Conservation (phyloP, 2,113 vertebrate genomes). For the Odontophorus gujanensis region DNA sequence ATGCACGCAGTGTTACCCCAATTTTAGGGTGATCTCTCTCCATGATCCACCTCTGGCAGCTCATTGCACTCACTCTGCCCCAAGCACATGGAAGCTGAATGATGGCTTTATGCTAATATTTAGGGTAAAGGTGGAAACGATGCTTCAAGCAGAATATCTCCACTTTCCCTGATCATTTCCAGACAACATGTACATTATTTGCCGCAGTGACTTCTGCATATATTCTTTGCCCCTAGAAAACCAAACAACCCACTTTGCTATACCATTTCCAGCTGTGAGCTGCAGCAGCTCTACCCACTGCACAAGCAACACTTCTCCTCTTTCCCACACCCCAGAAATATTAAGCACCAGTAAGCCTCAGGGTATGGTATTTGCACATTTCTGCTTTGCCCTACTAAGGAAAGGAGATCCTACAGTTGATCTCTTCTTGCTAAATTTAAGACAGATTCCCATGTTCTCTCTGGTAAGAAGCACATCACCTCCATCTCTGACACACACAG, state of each 20-base stretch:
- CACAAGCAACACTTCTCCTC: fast-evolving
- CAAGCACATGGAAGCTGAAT: neutral
- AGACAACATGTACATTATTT: neutral
- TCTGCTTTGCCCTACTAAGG: neutral
- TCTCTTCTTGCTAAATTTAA: neutral
- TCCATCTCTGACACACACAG: neutral
- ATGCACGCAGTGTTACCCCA: fast-evolving
- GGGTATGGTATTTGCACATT: neutral
- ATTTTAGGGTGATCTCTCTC: neutral
- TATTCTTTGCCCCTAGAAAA: neutral
- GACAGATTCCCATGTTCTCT: fast-evolving
- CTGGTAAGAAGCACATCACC: neutral
- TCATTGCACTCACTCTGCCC: neutral
- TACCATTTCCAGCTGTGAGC: neutral
- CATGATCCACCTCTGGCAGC: neutral
- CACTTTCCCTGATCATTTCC: neutral
- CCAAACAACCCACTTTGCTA: fast-evolving
- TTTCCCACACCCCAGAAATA: neutral
- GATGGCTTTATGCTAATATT: neutral
- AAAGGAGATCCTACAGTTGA: neutral
- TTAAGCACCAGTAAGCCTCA: neutral
- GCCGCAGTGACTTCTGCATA: neutral
- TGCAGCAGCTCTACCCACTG: neutral
- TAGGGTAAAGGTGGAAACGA: neutral
- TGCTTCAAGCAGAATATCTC: neutral